Evolutionary conservation across 2,113 vertebrate genomes (phyloP).

Genomic region (Caranx melampygus): DNA sequence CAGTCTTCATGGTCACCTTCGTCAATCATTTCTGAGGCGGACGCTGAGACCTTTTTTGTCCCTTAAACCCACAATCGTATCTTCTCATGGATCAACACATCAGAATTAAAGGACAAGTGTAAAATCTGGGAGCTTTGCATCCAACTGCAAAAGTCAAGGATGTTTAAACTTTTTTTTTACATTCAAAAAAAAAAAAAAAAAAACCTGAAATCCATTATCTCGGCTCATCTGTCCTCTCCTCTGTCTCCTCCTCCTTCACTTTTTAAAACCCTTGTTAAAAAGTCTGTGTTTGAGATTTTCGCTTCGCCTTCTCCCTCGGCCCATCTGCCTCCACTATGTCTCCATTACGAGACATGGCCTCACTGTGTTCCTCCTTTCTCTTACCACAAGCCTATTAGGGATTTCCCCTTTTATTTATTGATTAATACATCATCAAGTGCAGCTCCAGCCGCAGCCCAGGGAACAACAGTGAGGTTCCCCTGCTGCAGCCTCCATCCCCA

Average conservation of each 20-base stretch:
- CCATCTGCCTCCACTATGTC: conserved; percentile 4
- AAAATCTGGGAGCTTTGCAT: background rate
- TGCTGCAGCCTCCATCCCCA: conserved; percentile 26
- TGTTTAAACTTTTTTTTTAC: background rate
- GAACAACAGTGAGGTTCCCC: conserved; percentile 26
- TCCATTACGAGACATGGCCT: conserved; percentile 38
- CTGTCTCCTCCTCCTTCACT: background rate
- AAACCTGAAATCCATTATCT: background rate
- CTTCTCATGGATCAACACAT: no score
- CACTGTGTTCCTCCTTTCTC: background rate
- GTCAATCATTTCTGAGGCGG: no score
- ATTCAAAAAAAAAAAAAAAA: background rate
- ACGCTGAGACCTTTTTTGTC: no score
- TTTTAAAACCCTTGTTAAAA: conserved; percentile 14
- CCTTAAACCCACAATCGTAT: no score
- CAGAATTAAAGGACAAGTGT: no score
- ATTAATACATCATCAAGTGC: conserved; percentile 58
- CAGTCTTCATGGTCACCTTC: no score
- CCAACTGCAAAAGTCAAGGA: background rate
- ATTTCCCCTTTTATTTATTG: conserved; percentile 54
- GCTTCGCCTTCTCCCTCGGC: background rate
- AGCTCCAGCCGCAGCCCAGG: conserved; percentile 27
- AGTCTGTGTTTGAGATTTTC: background rate
- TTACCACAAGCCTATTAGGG: conserved; percentile 39
- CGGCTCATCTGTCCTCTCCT: background rate